Conservation (phyloP, 2,797 vertebrate species). For the Sternotherus odoratus region DNA sequence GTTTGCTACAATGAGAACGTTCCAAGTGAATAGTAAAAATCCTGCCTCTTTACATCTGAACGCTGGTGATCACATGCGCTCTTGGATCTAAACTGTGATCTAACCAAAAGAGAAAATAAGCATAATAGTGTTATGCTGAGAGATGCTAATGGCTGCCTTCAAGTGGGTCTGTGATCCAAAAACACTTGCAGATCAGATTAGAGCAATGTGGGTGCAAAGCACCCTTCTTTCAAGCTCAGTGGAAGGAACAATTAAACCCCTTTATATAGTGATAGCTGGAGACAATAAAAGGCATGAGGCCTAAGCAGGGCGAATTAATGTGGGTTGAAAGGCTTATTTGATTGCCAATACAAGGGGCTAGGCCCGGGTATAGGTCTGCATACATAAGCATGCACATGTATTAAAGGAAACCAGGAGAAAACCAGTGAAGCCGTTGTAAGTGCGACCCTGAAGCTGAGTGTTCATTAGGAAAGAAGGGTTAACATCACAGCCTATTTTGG, state of each 20-base stretch:
- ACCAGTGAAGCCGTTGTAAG: background rate
- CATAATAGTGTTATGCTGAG: background rate
- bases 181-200: background rate
- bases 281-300: background rate
- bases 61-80: background rate
- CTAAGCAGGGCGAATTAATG: background rate
- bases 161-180: background rate
- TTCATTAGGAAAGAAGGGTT: background rate
- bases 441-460: background rate
- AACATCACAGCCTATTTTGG: background rate
- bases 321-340: background rate
- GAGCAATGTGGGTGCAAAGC: background rate
- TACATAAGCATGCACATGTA: background rate
- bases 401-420: background rate
- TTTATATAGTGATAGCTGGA: background rate
- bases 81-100: background rate
- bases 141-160: background rate
- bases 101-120: background rate
- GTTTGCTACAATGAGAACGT: conserved; percentile 4
- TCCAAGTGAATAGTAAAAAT: background rate
- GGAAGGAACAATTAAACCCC: background rate
- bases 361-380: background rate
- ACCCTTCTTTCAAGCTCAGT: background rate
- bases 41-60: background rate
- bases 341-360: background rate